A percentile compares a stretch with the other conserved stretches of the same genome.
These are phyloP conservation scores for Campaea margaritaria DNA, from an alignment of 2,888 invertebrate genomes.

Conservation along the genomic window DNA sequence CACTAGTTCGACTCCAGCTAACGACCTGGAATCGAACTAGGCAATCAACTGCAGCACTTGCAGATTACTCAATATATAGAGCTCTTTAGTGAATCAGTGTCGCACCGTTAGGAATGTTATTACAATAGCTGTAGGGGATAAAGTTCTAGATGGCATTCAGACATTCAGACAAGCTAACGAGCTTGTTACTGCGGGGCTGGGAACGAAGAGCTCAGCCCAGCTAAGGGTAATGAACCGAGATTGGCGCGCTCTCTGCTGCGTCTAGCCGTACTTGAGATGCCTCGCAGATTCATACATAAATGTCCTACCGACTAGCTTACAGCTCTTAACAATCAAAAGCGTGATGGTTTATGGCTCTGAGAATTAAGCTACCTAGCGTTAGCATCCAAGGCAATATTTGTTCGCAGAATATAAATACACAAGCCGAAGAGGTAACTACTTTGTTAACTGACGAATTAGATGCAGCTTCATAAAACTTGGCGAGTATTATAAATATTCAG, in stretches of 20 bases:
- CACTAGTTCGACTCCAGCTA: slow-evolving; percentile 41
- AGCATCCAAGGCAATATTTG: slow-evolving; percentile 29
- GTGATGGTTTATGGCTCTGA: slow-evolving; percentile 3
- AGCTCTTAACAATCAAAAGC: neutral
- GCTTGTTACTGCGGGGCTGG: slow-evolving; percentile 53
- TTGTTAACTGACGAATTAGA: slow-evolving; percentile 45
- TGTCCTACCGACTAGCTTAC: too few species aligned
- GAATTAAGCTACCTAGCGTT: slow-evolving; percentile 14
- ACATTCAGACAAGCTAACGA: slow-evolving; percentile 55
- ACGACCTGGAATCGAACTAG: slow-evolving; percentile 51
- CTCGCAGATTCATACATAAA: neutral
- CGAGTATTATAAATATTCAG: slow-evolving; percentile 50
- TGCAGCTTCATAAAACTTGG: slow-evolving; percentile 47
- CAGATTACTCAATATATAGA: slow-evolving; percentile 38
- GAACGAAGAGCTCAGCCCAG: slow-evolving; percentile 40
- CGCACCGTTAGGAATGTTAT: slow-evolving; percentile 44
- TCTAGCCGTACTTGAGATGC: slow-evolving; percentile 34
- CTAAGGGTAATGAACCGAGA: slow-evolving; percentile 56
- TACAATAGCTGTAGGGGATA: slow-evolving; percentile 49
- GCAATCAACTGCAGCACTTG: slow-evolving; percentile 45
- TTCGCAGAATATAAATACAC: slow-evolving; percentile 39
- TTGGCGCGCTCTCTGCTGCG: slow-evolving; percentile 38
- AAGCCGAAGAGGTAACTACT: slow-evolving; percentile 39
- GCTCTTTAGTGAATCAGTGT: slow-evolving; percentile 24
- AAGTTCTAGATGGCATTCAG: slow-evolving; percentile 42